phyloP scores from a whole-genome alignment of 1,140 invertebrate species.

The Drosophila arawakana region DNA sequence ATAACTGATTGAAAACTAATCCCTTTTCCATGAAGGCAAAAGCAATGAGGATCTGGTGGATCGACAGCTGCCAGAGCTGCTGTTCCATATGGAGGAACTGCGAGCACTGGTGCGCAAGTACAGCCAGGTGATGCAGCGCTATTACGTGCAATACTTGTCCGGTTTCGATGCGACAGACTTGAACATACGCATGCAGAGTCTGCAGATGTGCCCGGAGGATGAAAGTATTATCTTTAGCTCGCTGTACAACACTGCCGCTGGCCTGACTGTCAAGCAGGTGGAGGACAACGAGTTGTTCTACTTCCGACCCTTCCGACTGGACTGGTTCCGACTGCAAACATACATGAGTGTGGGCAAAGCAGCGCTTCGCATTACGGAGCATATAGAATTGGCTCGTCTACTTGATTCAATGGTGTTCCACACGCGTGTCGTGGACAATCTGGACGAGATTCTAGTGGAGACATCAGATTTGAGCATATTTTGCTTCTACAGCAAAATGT shows the following conservation, averaged over 20 bases:
- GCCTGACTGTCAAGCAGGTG: conserved; percentile 96
- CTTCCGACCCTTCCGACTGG: conserved; percentile 96
- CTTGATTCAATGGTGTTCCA: conserved; percentile 99
- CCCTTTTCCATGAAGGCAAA: conserved; percentile 84
- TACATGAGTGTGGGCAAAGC: conserved; percentile 95
- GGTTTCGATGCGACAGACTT: conserved; percentile 97
- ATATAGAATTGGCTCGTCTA: conserved; percentile 94
- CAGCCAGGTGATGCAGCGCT: conserved; percentile 98
- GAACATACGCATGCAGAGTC: conserved; percentile 95
- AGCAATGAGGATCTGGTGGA: conserved; percentile 95
- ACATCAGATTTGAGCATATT: conserved; percentile 98
- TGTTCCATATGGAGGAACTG: conserved; percentile 99
- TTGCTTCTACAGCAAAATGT: conserved; percentile 98
- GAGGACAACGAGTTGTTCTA: conserved; percentile 99
- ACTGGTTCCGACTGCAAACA: conserved; percentile 99
- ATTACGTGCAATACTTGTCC: conserved; percentile 98
- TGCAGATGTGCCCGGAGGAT: conserved; percentile 95
- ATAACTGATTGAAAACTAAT: not conserved
- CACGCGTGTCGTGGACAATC: conserved; percentile 98
- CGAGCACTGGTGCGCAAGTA: conserved; percentile 96
- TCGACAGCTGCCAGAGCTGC: conserved; percentile 96
- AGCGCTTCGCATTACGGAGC: conserved; percentile 92
- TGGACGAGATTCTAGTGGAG: conserved; percentile 98
- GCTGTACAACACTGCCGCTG: conserved; percentile 95
- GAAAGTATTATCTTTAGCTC: conserved; percentile 97